phyloP scores from a whole-genome alignment of 2,113 vertebrate genomes.

The Girardinichthys multiradiatus region DNA sequence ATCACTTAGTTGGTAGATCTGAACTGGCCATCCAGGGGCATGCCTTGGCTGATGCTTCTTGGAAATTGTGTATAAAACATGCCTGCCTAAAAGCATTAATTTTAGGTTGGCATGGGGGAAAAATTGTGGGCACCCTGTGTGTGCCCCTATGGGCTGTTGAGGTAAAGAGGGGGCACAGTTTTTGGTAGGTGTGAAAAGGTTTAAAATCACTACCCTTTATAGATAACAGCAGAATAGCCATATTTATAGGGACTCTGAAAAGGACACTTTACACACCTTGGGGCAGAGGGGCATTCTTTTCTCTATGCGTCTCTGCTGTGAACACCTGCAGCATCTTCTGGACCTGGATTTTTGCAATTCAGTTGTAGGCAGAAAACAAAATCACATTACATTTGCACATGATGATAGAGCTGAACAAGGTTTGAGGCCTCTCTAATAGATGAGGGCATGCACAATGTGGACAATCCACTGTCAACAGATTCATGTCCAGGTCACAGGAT shows the following conservation, averaged over 20 bases:
- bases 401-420: slow-evolving; percentile 15
- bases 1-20: no score
- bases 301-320: background rate
- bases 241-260: no score
- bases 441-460: slow-evolving; percentile 71
- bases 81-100: no score
- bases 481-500: slow-evolving; percentile 84
- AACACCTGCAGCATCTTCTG: background rate
- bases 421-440: slow-evolving; percentile 41
- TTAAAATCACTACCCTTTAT: no score
- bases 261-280: background rate
- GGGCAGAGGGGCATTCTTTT: background rate
- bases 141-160: background rate
- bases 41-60: no score
- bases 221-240: no score
- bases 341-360: slow-evolving; percentile 15
- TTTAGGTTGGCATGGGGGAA: no score
- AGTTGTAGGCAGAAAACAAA: background rate
- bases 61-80: no score
- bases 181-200: no score
- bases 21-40: no score
- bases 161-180: no score
- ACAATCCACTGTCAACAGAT: slow-evolving; percentile 84
- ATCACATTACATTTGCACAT: slow-evolving; percentile 7
- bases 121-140: background rate